Evolutionary conservation across 2,113 vertebrate genomes (phyloP), one percentile per base, ranked within the genome.

Genomic region (Hemichromis elongatus): DNA sequence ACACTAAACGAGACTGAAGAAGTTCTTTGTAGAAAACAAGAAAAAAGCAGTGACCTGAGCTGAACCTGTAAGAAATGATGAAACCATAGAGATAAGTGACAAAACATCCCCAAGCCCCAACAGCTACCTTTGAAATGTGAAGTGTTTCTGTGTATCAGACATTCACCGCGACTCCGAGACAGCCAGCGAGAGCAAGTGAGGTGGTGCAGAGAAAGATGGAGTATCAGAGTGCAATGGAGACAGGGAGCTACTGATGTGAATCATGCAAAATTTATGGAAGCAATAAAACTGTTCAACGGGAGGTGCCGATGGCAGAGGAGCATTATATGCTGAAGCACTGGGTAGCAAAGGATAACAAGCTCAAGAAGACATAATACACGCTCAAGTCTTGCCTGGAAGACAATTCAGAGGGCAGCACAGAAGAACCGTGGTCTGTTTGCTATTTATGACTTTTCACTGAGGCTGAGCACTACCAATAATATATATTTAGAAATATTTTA

Each of bases 181-280:
- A 75, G 70, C 70, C 7, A 28, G 82, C 40, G 35, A 28, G 45
- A 40, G 53, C 21, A 1, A 61, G 79, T 4, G 33, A 77, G 59
- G 63, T 3, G n/a, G 24, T 24, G 55, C 59, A 77, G 55, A 18
- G 86, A 66, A 66, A 75, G 82, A 85, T 5, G 7, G 47, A 56
- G 61, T 30, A 55, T 85, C 80, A 54, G 82, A 73, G 80, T 1
- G 35, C 52, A 79, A 52, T 16, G 77, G 68, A 59, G 75, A 80
- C 66, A 35, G n/a, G 7, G 52, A 52, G 57, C 78, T 37, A 45
- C 77, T 85, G 85, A 92, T 89, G 87, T 84, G 84, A 86, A 87
- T 90, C 89, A 91, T 92, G 89, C 89, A 84, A 84, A 89, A 92
- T 93, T 93, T 89, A 93, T 93, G 89, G 90, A 84, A 82, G 91